Percentiles rank a stretch among this genome's conserved stretches.
These are phyloP conservation scores for Hemithea aestivaria DNA, from an alignment of 2,888 invertebrate genomes.

Conservation along the genomic window DNA sequence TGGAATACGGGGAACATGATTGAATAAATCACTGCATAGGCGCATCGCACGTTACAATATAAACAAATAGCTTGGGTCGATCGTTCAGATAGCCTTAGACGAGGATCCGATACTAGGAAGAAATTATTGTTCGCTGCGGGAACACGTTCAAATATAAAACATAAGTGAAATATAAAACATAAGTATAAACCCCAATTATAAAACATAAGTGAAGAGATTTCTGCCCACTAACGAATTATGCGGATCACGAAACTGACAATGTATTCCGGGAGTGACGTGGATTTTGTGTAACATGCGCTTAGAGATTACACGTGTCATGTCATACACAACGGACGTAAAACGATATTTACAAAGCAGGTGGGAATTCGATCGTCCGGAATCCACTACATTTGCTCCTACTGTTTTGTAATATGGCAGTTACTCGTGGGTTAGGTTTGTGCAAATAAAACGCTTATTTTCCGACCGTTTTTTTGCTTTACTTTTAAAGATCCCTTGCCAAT, in stretches of 20 bases:
- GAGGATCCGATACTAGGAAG: conserved; percentile 19
- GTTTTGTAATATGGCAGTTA: background rate
- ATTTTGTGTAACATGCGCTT: conserved; percentile 32
- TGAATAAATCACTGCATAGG: conserved; percentile 37
- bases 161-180: too few relatives aligned
- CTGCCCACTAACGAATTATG: conserved; percentile 38
- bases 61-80: conserved; percentile 34
- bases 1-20: conserved; percentile 30
- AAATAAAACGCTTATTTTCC: too few relatives aligned
- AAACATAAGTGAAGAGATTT: conserved; percentile 25
- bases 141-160: conserved; percentile 19
- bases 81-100: conserved; percentile 20
- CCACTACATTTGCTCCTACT: background rate
- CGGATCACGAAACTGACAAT: conserved; percentile 34
- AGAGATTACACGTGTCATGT: conserved; percentile 34
- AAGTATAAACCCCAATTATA: too few relatives aligned
- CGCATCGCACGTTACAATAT: conserved; percentile 29
- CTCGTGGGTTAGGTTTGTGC: too few relatives aligned
- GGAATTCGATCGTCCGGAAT: conserved; percentile 4
- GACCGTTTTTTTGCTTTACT: background rate
- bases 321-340: conserved; percentile 25
- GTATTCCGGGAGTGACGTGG: conserved; percentile 15
- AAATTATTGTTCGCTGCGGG: conserved; percentile 12
- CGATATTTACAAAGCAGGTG: conserved; percentile 10
- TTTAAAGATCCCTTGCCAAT: conserved; percentile 1